Evolutionary conservation across 2,113 vertebrate genomes (phyloP).

Genomic region (Lepus timidus): DNA sequence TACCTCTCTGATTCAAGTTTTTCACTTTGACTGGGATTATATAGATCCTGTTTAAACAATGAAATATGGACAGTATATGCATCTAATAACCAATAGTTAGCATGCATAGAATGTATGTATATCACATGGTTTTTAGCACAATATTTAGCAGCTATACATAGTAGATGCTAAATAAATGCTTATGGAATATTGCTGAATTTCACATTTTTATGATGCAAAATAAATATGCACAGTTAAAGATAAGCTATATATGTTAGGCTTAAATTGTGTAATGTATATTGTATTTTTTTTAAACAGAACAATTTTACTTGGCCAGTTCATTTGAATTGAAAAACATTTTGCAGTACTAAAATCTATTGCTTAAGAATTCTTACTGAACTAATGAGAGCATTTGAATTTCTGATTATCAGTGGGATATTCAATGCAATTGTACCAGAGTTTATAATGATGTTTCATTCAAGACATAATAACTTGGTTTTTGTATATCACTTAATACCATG

Average conservation of each 20-base stretch:
- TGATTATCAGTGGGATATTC: conserved; percentile 23
- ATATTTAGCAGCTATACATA: background rate
- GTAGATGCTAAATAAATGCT: background rate
- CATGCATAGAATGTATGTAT: background rate
- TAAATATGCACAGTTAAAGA: background rate
- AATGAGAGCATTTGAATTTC: background rate
- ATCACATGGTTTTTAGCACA: background rate
- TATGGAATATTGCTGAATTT: background rate
- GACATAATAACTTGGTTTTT: conserved; percentile 1
- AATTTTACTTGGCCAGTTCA: background rate
- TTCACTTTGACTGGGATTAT: background rate
- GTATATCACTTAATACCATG: background rate
- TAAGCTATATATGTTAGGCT: background rate
- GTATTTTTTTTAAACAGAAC: background rate
- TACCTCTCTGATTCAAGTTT: background rate
- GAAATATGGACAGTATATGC: background rate
- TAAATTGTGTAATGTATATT: background rate
- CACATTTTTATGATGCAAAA: background rate
- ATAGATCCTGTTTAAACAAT: background rate
- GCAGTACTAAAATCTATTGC: background rate
- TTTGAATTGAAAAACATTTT: background rate
- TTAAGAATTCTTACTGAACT: conserved; percentile 40
- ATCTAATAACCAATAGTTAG: background rate
- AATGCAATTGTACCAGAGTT: background rate
- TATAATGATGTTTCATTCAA: background rate